phyloP scores from a whole-genome alignment of 1,140 invertebrate genomes.

The Polypedilum vanderplanki region DNA sequence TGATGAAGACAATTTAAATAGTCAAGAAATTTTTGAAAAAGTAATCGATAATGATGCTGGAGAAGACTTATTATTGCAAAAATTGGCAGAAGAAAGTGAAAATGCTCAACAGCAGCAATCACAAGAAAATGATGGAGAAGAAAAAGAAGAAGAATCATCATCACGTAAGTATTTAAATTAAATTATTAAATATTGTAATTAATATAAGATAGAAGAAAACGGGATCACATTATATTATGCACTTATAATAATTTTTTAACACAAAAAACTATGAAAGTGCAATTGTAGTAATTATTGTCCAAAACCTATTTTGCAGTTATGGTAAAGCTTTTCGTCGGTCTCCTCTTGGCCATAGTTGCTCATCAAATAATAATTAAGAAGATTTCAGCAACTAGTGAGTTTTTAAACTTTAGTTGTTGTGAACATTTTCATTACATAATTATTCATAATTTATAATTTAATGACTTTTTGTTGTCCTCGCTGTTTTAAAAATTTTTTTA shows the following conservation, averaged over 20 bases:
- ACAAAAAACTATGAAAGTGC: conserved; percentile 43
- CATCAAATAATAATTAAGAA: conserved; percentile 60
- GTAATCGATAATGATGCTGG: conserved; percentile 43
- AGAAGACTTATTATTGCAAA: conserved; percentile 35
- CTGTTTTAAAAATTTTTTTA: background rate
- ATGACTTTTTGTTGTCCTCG: background rate
- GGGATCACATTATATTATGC: background rate
- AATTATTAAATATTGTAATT: background rate
- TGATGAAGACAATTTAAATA: conserved; percentile 32
- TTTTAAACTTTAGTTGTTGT: conserved; percentile 31
- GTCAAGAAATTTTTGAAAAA: conserved; percentile 36
- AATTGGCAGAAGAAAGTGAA: conserved; percentile 34
- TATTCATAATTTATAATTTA: background rate
- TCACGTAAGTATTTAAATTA: conserved; percentile 39
- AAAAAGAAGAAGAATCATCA: conserved; percentile 38
- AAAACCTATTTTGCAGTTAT: conserved; percentile 59
- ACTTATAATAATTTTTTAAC: conserved; percentile 26
- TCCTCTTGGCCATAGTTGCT: conserved; percentile 66
- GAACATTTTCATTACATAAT: background rate
- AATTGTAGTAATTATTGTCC: conserved; percentile 34
- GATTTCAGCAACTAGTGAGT: conserved; percentile 46
- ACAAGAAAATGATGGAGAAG: conserved; percentile 36
- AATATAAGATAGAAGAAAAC: conserved; percentile 11
- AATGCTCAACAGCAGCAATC: conserved; percentile 33
- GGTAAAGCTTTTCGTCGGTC: conserved; percentile 68